Evolutionary conservation across 2,888 invertebrate species (phyloP), one percentile per base, ranked within the genome.

Genomic region (Sclerodermus sp.): DNA sequence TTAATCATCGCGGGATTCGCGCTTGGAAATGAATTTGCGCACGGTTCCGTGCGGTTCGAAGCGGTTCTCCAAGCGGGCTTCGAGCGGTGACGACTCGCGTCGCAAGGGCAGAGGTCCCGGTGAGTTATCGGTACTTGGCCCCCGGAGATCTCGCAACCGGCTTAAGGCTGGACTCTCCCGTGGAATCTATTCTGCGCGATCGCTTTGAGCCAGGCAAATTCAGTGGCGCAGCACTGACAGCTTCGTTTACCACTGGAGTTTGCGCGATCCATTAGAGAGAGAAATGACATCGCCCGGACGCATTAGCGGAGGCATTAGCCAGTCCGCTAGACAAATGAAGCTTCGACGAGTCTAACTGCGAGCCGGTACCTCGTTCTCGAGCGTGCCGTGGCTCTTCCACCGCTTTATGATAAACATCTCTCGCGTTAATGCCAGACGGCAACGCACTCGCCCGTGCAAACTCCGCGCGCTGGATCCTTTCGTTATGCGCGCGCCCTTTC

Each of bases 91-190:
- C 34, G 43, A 40, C 43, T 34, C 56, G 49, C 42, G 58, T 54
- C 54, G 54, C 49, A 58, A 58, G 57, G 54, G 18, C 54, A 62
- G 55, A 62, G 62, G 59, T 62, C 62, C 32, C 23, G 52, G 53
- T 62, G 59, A 62, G 55, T 62, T 62, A 62, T 62, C 62, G 58
- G 56, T 42, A 45, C 49, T 47, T 46, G 49, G 42, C 47, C 51
- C 44, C 31, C n/a, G n/a, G n/a, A n/a, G n/a, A n/a, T n/a, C n/a
- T n/a, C n/a, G n/a, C n/a, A n/a, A n/a, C n/a, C n/a, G n/a, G n/a
- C n/a, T n/a, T n/a, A n/a, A n/a, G n/a, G n/a, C n/a, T n/a, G n/a
- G n/a, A n/a, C n/a, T n/a, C n/a, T n/a, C n/a, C n/a, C n/a, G n/a
- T n/a, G n/a, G n/a, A 46, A 45, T 30, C 43, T 34, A 38, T 43